These are phyloP conservation scores for Caenorhabditis uteleia DNA, from an alignment of 2,888 invertebrate genomes.

Conservation along the genomic window DNA sequence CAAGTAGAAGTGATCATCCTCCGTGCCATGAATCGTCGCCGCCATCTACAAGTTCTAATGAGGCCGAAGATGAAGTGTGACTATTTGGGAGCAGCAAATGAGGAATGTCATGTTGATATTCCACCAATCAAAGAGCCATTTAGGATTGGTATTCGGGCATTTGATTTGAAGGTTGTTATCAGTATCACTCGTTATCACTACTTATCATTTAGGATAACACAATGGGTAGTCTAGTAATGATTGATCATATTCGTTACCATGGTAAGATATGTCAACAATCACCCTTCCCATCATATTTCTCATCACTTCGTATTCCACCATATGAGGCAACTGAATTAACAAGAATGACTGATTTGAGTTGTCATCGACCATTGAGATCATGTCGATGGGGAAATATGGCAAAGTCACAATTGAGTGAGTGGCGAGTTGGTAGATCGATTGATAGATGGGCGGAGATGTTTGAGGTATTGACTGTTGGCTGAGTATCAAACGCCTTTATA, in stretches of 20 bases:
- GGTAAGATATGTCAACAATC: constrained; percentile 60
- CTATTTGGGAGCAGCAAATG: constrained; percentile 45
- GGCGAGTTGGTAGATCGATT: constrained; percentile 57
- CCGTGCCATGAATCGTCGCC: constrained; percentile 47
- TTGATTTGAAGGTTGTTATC: constrained; percentile 46
- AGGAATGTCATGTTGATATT: constrained; percentile 49
- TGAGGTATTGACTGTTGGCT: too few species aligned
- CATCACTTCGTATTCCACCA: constrained; percentile 35
- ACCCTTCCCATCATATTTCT: constrained; percentile 42
- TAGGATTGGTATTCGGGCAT: constrained; percentile 61
- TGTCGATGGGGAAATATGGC: constrained; percentile 48
- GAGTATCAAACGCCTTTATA: too few species aligned
- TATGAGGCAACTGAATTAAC: constrained; percentile 32
- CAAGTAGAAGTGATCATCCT: constrained; percentile 65
- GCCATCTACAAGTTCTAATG: constrained; percentile 56
- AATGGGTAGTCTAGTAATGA: constrained; percentile 60
- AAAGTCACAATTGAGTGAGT: constrained; percentile 38
- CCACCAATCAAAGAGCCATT: constrained; percentile 63
- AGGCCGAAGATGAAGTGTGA: constrained; percentile 63
- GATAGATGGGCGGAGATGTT: constrained; percentile 55
- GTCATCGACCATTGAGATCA: constrained; percentile 34
- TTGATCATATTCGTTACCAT: constrained; percentile 59
- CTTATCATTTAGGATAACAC: constrained; percentile 36
- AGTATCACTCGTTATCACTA: background rate
- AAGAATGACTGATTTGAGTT: constrained; percentile 52